Base-by-base conservation (phyloP, 2,888 invertebrate genomes). In the Agyllia agylla region DNA sequence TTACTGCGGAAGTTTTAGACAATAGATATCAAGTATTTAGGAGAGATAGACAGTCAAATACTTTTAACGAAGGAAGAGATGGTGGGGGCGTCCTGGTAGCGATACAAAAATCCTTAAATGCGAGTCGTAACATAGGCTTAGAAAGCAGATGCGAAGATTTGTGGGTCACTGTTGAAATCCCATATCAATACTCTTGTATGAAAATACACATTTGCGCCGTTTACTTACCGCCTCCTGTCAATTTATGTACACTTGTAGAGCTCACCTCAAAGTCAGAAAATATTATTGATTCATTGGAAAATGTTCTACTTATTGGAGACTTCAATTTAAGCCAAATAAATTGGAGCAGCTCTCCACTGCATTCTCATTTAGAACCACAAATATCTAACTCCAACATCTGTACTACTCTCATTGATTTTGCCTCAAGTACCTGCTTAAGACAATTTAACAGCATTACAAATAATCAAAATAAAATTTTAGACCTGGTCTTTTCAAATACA, bases 131-230 rank as follows among this genome's bases (percentile, higher is more conserved):
- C 6, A 24, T 49, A 4, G 27, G 31, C 15, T 24, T 84, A 17
- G 84, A 84, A 84, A 35, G 24, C 13, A 13, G 30, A 1, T 84
- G 84, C 38, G 86, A 86, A 33, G 86, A 86, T 30, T 64, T 86
- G 5, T 86, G 86, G 86, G 77, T 86, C 8, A 77, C 35, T 42
- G 33, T 86, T 20, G 57, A 77, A 3, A 27, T 49, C 30, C 13
- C 20, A 11, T 5, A n/a, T 8, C 17, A 30, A 13, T 38, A 73
- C 15, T 6, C 13, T 24, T 9, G 27, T 1, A 79, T 20, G 15
- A 78, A 81, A n/a, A 24, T 86, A 24, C 73, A 81, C 77, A 17
- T 83, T 8, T 77, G 86, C 42, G 82, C 82, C 6, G 11, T 86
- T 6, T 86, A 86, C 15, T 13, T 86, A 31, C 82, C 82, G 27